A percentile compares a stretch with the other conserved stretches of the same genome.
Evolutionary conservation across 1,140 invertebrate species (phyloP).

Genomic region (Batillaria attramentaria): DNA sequence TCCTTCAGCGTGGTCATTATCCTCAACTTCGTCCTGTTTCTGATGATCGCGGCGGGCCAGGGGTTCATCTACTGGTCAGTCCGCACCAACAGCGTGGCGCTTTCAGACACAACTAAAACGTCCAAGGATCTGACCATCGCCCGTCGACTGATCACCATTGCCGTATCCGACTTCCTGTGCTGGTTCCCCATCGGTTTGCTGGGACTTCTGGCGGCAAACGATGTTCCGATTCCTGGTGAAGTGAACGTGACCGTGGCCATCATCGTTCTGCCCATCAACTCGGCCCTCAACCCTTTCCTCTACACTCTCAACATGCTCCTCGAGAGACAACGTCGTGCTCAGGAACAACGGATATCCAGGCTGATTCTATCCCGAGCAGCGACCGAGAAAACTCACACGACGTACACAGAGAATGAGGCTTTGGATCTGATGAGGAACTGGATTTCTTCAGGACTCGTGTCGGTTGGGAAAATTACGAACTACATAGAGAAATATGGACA

Average conservation of each 20-base stretch:
- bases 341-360: too few relatives aligned
- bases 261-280: neutral
- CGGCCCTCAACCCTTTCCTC: constrained; percentile 4
- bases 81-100: constrained; percentile 8
- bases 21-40: constrained; percentile 26
- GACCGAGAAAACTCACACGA: too few relatives aligned
- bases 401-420: too few relatives aligned
- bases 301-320: constrained; percentile 5
- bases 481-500: too few relatives aligned
- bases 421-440: too few relatives aligned
- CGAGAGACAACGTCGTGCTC: neutral
- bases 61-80: constrained; percentile 34
- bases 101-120: too few relatives aligned
- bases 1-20: constrained; percentile 39
- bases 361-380: too few relatives aligned
- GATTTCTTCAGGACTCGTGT: too few relatives aligned
- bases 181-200: constrained; percentile 36
- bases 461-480: too few relatives aligned
- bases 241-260: neutral
- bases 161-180: constrained; percentile 36
- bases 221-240: neutral
- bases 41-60: constrained; percentile 39
- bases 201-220: constrained; percentile 12
- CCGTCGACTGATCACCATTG: constrained; percentile 24
- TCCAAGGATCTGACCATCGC: constrained; percentile 21